Evolutionary conservation across 2,113 vertebrate species (phyloP), one percentile per base, ranked within the genome.

Genomic region (Phylloscopus whistleri): DNA sequence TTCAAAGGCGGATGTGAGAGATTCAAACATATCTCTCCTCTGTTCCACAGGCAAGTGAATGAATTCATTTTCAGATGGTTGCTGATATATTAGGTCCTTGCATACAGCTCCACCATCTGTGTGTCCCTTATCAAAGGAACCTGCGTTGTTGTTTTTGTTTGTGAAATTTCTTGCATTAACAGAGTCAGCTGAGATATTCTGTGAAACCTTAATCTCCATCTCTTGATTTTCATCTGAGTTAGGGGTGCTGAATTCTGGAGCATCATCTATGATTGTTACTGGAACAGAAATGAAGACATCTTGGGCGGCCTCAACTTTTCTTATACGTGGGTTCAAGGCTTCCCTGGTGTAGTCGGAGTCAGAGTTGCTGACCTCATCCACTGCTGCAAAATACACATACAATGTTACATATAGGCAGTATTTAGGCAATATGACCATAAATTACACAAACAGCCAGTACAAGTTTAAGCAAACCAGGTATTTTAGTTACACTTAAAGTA

Each of bases 251-350:
- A 97, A 89, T 76, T 98, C 98, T 64, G 97, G 94, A 85, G 98
- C 96, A 93, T 99, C 98, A 91, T 99, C 99, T 56, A 99, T 99
- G 69, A 99, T 96, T 10, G 99, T 99, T 79, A 99, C 98, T 39
- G 99, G 99, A 94, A 99, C 98, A 39, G 98, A 89, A 95, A 97
- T n/a, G n/a, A 97, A 95, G 66, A 97, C 91, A 26, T 98, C 90
- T 46, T 97, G 94, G 37, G 97, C 59, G 1, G 96, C 87, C 17
- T 96, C 89, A 56, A 35, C 7, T 6, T 92, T 91, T 23, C 41
- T 84, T 10, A 43, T 19, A 60, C 85, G 55, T 23, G 37, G 62
- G 33, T 21, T 90, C 19, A 91, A 77, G 5, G 56, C 59, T 33
- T 92, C 91, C 12, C 73, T 81, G 11, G 33, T 4, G 22, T 97